Evolutionary conservation across 2,797 vertebrate genomes (phyloP), one percentile per base, ranked within the genome.

Genomic region (Aeoliscus strigatus): DNA sequence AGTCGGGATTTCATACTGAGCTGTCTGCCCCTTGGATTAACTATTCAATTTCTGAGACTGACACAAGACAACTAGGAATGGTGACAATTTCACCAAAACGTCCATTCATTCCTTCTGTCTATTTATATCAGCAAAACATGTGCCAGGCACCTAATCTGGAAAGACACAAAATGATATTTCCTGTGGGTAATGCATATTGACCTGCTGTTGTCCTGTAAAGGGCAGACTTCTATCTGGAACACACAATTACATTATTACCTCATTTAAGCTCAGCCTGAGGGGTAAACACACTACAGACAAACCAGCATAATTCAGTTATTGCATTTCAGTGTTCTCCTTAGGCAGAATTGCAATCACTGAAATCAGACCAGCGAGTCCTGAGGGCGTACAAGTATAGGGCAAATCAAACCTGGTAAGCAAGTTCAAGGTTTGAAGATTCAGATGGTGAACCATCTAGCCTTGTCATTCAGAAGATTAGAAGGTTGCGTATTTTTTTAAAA

Each of bases 191-290:
- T 9, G 15, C 27, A 39, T 43, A 77, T 59, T n/a, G 68, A 73
- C 51, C 73, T 31, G 38, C 60, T 75, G 63, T 66, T 53, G 62
- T 14, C 58, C 62, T 72, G 39, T 60, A 88, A 90, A 90, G 77
- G 80, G 44, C 87, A 86, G 82, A 60, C 43, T 14, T 34, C 64
- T 66, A 49, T 59, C 67, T 71, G 50, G 60, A 55, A 77, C 58
- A 88, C 39, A 62, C 38, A 45, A 90, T 87, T 82, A 51, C 25
- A 67, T 91, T 88, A 91, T 80, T 75, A 77, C 73, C 69, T 63
- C 69, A 83, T 90, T 81, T 75, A 70, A 68, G 47, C 66, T 58
- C 60, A 68, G 84, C 79, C 88, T 74, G 45, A 60, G 69, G 81
- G 86, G 60, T 64, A 77, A 83, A 68, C 64, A 77, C 28, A 70